Evolutionary conservation across 2,888 invertebrate genomes (phyloP).

Genomic region (Drosophila suboccidentalis): DNA sequence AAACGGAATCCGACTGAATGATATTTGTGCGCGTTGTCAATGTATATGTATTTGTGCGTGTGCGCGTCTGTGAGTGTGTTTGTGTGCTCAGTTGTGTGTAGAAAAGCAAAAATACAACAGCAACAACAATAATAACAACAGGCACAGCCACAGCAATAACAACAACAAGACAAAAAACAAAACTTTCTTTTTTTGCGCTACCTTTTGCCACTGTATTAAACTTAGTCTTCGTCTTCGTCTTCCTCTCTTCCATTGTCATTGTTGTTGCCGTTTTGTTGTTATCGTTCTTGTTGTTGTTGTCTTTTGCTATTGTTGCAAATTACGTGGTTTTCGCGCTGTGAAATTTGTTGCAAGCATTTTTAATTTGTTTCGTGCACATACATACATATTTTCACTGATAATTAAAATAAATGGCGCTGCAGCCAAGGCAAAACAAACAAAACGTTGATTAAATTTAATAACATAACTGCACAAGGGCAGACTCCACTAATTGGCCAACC

Average conservation of each 20-base stretch:
- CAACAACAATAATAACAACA: conserved; percentile 34
- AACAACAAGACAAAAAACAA: conserved; percentile 65
- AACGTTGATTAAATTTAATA: conserved; percentile 46
- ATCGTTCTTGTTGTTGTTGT: conserved; percentile 20
- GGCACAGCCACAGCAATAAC: conserved; percentile 14
- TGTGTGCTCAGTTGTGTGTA: conserved; percentile 49
- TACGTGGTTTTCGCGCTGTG: conserved; percentile 70
- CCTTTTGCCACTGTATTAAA: conserved; percentile 69
- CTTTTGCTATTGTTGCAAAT: conserved; percentile 54
- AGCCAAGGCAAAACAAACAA: conserved; percentile 33
- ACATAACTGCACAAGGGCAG: conserved; percentile 55
- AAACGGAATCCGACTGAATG: conserved; percentile 65
- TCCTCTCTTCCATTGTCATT: conserved; percentile 10
- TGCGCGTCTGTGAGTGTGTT: conserved; percentile 3
- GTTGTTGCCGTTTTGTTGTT: conserved; percentile 30
- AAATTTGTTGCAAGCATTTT: conserved; percentile 72
- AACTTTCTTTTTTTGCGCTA: conserved; percentile 79
- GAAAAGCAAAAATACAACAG: conserved; percentile 62
- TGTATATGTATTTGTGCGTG: conserved; percentile 20
- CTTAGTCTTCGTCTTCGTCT: conserved; percentile 29
- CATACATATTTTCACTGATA: conserved; percentile 62
- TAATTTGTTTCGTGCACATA: conserved; percentile 37
- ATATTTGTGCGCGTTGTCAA: conserved; percentile 60
- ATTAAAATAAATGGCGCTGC: conserved; percentile 56
- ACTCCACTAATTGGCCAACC: conserved; percentile 41